Evolutionary conservation across 1,140 invertebrate genomes (phyloP).

Genomic region (Drosophila kepulauana): DNA sequence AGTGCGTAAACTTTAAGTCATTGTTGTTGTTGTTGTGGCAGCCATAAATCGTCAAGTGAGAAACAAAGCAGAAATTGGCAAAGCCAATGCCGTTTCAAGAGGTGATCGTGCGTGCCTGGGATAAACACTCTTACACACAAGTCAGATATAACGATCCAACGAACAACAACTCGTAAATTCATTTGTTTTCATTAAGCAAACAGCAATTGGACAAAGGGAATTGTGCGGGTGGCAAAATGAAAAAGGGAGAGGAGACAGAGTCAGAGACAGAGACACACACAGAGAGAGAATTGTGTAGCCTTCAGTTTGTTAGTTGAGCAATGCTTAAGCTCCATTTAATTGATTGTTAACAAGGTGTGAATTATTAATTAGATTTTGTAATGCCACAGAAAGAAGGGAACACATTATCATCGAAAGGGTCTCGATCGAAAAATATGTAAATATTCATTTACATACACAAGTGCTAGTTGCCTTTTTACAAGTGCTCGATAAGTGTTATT

Average conservation of each 20-base stretch:
- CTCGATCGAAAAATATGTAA: slow-evolving; percentile 1
- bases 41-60: slow-evolving; percentile 67
- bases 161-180: slow-evolving; percentile 64
- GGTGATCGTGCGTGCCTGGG: slow-evolving; percentile 67
- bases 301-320: not conserved
- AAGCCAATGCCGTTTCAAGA: slow-evolving; percentile 63
- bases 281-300: slow-evolving; percentile 1
- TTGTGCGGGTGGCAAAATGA: slow-evolving; percentile 4
- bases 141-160: slow-evolving; percentile 2
- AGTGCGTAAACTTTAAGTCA: slow-evolving; percentile 60
- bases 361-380: slow-evolving; percentile 15
- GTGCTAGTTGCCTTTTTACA: not conserved
- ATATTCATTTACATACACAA: slow-evolving; percentile 4
- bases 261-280: not conserved
- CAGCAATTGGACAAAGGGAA: slow-evolving; percentile 24
- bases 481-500: not conserved
- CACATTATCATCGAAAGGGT: not conserved
- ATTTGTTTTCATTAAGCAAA: slow-evolving; percentile 79
- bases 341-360: slow-evolving; percentile 47
- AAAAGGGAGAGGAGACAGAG: slow-evolving; percentile 5
- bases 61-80: slow-evolving; percentile 72
- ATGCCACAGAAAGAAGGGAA: not conserved
- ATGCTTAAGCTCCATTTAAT: slow-evolving; percentile 32
- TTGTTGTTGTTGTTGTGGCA: slow-evolving; percentile 25
- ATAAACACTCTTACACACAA: slow-evolving; percentile 53